Evolutionary conservation across 2,113 vertebrate genomes (phyloP).

Genomic region (zebrafish (Danio rerio)): DNA sequence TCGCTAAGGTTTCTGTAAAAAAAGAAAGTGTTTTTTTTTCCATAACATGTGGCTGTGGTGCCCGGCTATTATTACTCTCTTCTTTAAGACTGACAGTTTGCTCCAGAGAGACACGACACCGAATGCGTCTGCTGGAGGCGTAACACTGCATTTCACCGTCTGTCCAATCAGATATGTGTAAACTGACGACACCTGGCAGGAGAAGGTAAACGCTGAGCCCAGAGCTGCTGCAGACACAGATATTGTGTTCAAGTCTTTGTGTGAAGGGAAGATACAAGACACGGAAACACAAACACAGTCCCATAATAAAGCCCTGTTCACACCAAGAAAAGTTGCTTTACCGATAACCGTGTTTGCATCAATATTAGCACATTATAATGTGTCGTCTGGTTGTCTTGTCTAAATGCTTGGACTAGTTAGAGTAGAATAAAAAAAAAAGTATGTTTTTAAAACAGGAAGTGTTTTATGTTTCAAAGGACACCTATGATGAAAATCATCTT

Average conservation of each 20-base stretch:
- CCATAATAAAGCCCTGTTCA: background rate
- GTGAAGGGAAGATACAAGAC: constrained; percentile 15
- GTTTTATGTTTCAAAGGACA: no score
- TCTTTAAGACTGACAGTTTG: constrained; percentile 79
- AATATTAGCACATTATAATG: no score
- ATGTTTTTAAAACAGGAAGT: no score
- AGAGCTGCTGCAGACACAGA: constrained; percentile 31
- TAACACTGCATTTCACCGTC: constrained; percentile 65
- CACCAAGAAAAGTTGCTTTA: no score
- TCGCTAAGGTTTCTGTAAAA: constrained; percentile 77
- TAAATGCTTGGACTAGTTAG: no score
- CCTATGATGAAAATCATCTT: no score
- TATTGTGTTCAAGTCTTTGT: constrained; percentile 47
- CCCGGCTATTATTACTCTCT: constrained; percentile 80
- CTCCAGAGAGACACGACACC: constrained; percentile 75
- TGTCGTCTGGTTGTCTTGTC: no score
- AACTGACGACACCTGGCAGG: constrained; percentile 60
- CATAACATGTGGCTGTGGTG: constrained; percentile 69
- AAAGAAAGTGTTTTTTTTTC: constrained; percentile 68
- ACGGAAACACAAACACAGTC: no score
- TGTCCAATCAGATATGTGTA: constrained; percentile 67
- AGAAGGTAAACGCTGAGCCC: constrained; percentile 52
- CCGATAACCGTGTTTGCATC: no score
- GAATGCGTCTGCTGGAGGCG: constrained; percentile 70
- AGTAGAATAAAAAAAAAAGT: no score